phyloP scores from a whole-genome alignment of 2,888 invertebrate genomes.

The Mamestra brassicae region DNA sequence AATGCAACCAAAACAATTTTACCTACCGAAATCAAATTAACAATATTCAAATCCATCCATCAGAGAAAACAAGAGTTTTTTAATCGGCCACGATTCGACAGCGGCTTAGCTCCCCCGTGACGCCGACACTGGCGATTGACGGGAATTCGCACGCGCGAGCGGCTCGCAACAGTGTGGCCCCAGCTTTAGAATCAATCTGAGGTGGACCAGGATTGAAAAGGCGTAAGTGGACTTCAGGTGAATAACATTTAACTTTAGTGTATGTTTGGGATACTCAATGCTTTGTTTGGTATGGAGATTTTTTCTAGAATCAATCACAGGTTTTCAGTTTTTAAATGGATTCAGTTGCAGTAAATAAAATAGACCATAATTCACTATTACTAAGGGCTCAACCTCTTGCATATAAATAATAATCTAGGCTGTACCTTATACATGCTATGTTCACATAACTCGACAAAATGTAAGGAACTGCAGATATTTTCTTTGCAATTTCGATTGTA shows the following conservation, averaged over 20 bases:
- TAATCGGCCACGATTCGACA: constrained; percentile 71
- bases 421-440: no score
- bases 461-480: no score
- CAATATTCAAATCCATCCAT: constrained; percentile 61
- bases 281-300: not conserved
- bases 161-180: constrained; percentile 73
- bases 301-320: not conserved
- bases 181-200: constrained; percentile 67
- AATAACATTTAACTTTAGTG: not conserved
- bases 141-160: constrained; percentile 79
- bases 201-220: constrained; percentile 31
- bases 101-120: constrained; percentile 62
- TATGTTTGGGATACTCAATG: not conserved
- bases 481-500: no score
- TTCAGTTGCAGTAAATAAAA: no score
- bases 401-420: no score
- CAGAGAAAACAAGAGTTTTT: constrained; percentile 77
- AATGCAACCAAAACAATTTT: constrained; percentile 16
- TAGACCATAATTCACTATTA: no score
- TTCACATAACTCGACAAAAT: no score
- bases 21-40: constrained; percentile 52
- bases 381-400: no score
- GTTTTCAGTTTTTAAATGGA: no score
- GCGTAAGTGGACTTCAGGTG: constrained; percentile 43
- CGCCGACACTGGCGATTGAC: constrained; percentile 75